Percentiles rank a stretch among this genome's conserved stretches.
phyloP scores from a whole-genome alignment of 35 echinoderm and acorn worm species.

The Apostichopus parvimensis region DNA sequence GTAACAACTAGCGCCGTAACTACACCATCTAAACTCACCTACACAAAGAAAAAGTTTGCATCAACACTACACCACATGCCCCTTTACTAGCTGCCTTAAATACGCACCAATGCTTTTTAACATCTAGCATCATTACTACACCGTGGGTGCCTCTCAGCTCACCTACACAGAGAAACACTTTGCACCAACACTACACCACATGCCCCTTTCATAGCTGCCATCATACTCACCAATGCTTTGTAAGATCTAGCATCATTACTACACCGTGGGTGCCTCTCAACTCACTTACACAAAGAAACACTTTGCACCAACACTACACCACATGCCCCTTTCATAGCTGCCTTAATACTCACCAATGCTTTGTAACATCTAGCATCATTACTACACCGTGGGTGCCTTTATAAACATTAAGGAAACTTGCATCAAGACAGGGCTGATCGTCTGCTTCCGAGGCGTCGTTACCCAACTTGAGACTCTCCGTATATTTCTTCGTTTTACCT shows the following conservation, averaged over 20 bases:
- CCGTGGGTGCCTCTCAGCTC: not conserved
- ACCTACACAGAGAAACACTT: not conserved
- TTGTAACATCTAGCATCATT: constrained; percentile 89
- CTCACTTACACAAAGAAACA: too few relatives aligned
- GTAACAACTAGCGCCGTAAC: constrained; percentile 76
- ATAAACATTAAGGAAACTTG: constrained; percentile 90
- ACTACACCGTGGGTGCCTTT: constrained; percentile 98
- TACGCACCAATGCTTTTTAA: constrained; percentile 93
- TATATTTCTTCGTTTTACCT: constrained; percentile 77
- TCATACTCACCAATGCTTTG: constrained; percentile 88
- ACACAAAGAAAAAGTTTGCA: constrained; percentile 1
- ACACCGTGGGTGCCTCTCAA: not conserved
- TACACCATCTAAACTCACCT: too few relatives aligned
- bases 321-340: not conserved
- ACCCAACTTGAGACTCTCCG: constrained; percentile 81
- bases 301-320: constrained; percentile 44
- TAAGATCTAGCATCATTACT: constrained; percentile 73
- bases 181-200: too few relatives aligned
- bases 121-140: constrained; percentile 83
- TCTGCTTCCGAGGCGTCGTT: constrained; percentile 56
- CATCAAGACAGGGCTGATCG: constrained; percentile 86
- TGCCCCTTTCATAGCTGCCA: too few relatives aligned
- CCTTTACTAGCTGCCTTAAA: constrained; percentile 23
- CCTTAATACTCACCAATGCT: constrained; percentile 90
- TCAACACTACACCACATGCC: not conserved